Evolutionary conservation across 2,888 invertebrate genomes (phyloP).

Genomic region (Brachyopa scutellaris): DNA sequence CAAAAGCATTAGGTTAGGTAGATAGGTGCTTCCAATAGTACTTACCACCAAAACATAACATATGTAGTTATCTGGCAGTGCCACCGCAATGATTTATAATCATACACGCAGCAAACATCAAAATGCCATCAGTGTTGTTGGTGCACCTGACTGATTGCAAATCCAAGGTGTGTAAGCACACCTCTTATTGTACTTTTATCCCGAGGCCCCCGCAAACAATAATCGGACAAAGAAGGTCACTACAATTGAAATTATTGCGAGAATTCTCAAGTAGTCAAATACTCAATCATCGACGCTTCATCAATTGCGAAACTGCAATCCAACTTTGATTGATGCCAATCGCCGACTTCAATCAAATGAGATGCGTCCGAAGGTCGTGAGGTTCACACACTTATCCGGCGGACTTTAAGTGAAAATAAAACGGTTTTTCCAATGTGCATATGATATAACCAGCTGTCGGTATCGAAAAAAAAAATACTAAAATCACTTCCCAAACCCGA

Average conservation of each 20-base stretch:
- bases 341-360: constrained; percentile 9
- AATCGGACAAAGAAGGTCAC: constrained; percentile 11
- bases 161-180: constrained; percentile 17
- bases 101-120: no score
- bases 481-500: constrained; percentile 2
- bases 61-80: no score
- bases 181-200: not conserved
- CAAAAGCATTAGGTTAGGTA: no score
- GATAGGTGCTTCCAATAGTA: no score
- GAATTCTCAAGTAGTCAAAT: constrained; percentile 4
- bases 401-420: constrained; percentile 1
- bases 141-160: no score
- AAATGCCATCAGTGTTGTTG: no score
- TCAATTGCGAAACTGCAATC: not conserved
- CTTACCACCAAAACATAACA: no score
- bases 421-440: not conserved
- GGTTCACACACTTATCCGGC: constrained; percentile 20
- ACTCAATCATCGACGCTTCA: not conserved
- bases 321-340: constrained; percentile 31
- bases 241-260: not conserved
- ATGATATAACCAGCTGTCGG: constrained; percentile 30
- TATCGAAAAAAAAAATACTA: not conserved
- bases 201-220: constrained; percentile 8
- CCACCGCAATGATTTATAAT: no score
- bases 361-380: constrained; percentile 29